Base-by-base conservation (phyloP, 2,888 invertebrate species). In the Neoitamus cyanurus region DNA sequence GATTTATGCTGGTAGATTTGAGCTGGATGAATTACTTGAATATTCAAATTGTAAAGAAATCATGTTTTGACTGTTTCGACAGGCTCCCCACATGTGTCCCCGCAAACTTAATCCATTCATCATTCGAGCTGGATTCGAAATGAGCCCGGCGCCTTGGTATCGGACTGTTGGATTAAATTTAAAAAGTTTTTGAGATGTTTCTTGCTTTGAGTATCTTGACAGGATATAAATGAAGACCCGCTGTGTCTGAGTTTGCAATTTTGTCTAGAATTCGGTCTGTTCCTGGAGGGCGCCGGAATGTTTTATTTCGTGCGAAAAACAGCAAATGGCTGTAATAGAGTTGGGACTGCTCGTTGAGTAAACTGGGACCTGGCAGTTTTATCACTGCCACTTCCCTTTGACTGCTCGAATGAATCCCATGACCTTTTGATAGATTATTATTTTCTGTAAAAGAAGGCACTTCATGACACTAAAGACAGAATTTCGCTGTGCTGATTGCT, bases 21-120 rank as follows among this genome's bases (percentile, higher is more conserved):
- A n/a, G 1, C 25, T 4, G 2, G 20, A 58, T 58, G 2, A 58
- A 58, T 58, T 58, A 58, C 58, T 58, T 15, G 25, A 25, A 58
- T 58, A 58, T 58, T 58, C 15, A 58, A 9, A 58, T 58, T 58
- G 25, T 15, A 58, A 58, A 25, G 42, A 58, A 58, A 15, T 58
- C 58, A 58, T 58, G 25, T 58, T 58, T 58, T 58, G 58, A 58
- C 58, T 58, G 58, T 58, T 58, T 58, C 58, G 58, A 58, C 58
- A 58, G 25, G 25, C 15, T 15, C 58, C 58, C 58, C 80, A 80
- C 34, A 68, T 80, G 80, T 80, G 80, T 80, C 80, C 46, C 58
- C 25, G 34, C 58, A 80, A 80, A 80, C 31, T 80, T 80, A 80
- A 58, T 80, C 80, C 80, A 80, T 80, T 80, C 80, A 80, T 80